Percentiles rank a stretch among this genome's conserved stretches.
Conservation (phyloP, 2,888 invertebrate species). For the Drosophila meridiana region DNA sequence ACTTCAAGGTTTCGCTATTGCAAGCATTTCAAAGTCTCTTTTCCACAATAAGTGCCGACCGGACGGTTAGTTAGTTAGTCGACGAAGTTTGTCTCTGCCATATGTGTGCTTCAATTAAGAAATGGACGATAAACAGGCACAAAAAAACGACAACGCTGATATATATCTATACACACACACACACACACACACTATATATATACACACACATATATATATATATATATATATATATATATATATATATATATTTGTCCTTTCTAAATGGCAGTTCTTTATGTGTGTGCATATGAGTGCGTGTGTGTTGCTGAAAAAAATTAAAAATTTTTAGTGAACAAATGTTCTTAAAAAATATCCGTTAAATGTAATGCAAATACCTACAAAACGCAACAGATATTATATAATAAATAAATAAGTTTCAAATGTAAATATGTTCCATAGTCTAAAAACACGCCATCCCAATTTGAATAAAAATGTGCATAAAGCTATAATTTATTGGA, state of each 20-base stretch:
- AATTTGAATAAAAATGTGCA: slow-evolving; percentile 26
- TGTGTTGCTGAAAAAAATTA: slow-evolving; percentile 42
- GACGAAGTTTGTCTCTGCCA: slow-evolving; percentile 44
- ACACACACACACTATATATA: slow-evolving; percentile 13
- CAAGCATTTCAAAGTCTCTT: slow-evolving; percentile 31
- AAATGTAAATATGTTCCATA: neutral
- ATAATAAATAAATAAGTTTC: slow-evolving; percentile 55
- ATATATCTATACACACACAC: slow-evolving; percentile 2
- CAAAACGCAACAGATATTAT: slow-evolving; percentile 60
- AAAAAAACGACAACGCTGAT: slow-evolving; percentile 28
- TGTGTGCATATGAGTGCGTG: slow-evolving; percentile 3
- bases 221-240: too few relatives aligned
- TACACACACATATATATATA: too few relatives aligned
- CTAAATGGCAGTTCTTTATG: slow-evolving; percentile 13
- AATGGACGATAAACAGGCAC: slow-evolving; percentile 21
- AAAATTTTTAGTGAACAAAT: slow-evolving; percentile 61
- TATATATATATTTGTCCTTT: too few relatives aligned
- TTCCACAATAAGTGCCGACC: neutral
- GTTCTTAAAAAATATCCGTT: slow-evolving; percentile 54
- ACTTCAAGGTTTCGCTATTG: slow-evolving; percentile 20
- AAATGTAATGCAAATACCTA: slow-evolving; percentile 37
- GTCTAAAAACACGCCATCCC: too few relatives aligned
- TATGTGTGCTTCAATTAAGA: slow-evolving; percentile 30
- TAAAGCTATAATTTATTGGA: slow-evolving; percentile 29
- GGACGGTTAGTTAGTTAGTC: slow-evolving; percentile 33